A percentile compares a stretch with the other conserved stretches of the same genome.
phyloP scores from a whole-genome alignment of 2,113 vertebrate species.

The Chaenocephalus aceratus region DNA sequence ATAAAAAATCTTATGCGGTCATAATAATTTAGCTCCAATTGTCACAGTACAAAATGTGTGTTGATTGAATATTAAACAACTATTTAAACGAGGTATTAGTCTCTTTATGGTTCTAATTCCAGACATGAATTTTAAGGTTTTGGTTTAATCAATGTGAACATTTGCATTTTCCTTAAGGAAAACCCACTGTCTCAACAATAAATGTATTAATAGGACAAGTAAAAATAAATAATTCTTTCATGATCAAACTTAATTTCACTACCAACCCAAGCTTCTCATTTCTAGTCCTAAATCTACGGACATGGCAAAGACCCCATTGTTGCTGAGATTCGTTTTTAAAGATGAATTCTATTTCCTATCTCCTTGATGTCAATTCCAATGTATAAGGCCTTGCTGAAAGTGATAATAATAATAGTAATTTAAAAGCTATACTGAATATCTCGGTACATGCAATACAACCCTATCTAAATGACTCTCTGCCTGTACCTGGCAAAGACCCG shows the following conservation, averaged over 20 bases:
- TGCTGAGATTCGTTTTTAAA: not conserved
- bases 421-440: not conserved
- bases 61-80: too few species aligned
- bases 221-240: not conserved
- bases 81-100: too few species aligned
- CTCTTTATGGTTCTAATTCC: too few species aligned
- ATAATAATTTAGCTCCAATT: too few species aligned
- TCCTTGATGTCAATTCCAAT: not conserved
- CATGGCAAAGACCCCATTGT: not conserved
- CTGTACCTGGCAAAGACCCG: constrained; percentile 93
- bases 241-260: not conserved
- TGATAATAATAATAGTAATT: not conserved
- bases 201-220: too few species aligned
- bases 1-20: too few species aligned
- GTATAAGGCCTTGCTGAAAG: not conserved
- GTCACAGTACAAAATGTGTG: too few species aligned
- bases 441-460: not conserved
- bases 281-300: not conserved
- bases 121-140: too few species aligned
- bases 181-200: too few species aligned
- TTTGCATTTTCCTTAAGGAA: too few species aligned
- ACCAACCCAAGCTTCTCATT: not conserved
- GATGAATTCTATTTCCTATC: not conserved
- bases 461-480: not conserved
- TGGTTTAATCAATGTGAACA: too few species aligned